phyloP scores from a whole-genome alignment of 2,113 vertebrate species.

The Campylomormyrus tamandua region DNA sequence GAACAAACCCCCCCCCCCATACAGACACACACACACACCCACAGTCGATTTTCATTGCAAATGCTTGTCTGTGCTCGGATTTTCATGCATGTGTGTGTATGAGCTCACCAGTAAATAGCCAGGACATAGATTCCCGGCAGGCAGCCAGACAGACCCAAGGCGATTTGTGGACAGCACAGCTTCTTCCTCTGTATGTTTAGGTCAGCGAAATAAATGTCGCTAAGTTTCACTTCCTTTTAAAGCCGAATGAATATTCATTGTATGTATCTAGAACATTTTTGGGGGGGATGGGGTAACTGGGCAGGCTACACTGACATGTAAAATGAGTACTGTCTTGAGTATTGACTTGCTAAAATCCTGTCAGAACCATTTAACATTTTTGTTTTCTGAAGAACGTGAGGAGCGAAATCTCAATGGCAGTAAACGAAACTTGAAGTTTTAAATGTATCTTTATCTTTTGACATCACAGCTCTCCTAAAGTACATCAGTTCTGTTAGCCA shows the following conservation, averaged over 20 bases:
- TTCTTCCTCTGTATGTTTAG: not conserved
- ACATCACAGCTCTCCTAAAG: not conserved
- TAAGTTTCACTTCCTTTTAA: slow-evolving; percentile 4
- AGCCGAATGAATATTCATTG: not conserved
- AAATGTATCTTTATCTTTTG: not conserved
- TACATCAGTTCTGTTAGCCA: not conserved
- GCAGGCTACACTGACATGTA: not conserved
- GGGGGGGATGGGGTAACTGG: not conserved
- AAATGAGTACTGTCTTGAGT: not conserved
- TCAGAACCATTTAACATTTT: not conserved
- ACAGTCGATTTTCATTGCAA: not conserved
- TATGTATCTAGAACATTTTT: not conserved
- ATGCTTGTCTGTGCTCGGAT: not conserved
- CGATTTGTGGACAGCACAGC: not conserved
- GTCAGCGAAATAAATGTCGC: slow-evolving; percentile 4
- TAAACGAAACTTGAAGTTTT: not conserved
- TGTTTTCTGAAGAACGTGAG: not conserved
- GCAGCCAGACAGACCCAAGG: not conserved
- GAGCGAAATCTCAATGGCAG: not conserved
- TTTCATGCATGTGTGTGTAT: not conserved
- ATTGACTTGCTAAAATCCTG: not conserved
- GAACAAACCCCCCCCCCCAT: not conserved
- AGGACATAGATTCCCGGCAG: not conserved
- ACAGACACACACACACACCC: not conserved
- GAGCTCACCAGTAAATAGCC: not conserved